Evolutionary conservation across 1,140 invertebrate species (phyloP), one percentile per base, ranked within the genome.

Genomic region (Drosophila arizonae): DNA sequence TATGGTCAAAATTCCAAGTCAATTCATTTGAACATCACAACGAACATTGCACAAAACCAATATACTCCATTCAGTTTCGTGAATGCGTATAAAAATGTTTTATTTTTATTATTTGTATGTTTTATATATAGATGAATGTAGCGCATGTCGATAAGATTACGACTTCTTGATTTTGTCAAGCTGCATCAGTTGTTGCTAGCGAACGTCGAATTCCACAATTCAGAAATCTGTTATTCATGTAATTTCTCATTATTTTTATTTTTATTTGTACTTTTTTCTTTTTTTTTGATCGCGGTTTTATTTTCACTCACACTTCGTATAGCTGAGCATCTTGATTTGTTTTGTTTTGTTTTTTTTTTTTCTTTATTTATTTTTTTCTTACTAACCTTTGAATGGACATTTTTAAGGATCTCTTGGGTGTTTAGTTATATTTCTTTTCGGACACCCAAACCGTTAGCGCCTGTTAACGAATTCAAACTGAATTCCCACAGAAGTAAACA

Each of bases 381-480:
- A 15, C 43, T 46, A 15, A 46, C 43, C n/a, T 46, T 21, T 15
- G n/a, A 15, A 9, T 46, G 43, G 43, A 46, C 43, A 46, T 46
- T 46, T 2, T 24, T 4, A 6, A 70, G 60, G 60, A 73, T 78
- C 46, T 51, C 30, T 46, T 39, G 26, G 30, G 15, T 33, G 15
- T 54, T 54, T 15, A 13, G n/a, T n/a, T 15, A 3, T 66, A 3
- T 17, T 15, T 0, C 2, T 55, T n/a, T 30, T 54, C 28, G 21
- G 62, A 26, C 61, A 63, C 70, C 52, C 13, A 88, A 89, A 89
- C 84, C 84, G 84, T 89, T 88, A 89, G 84, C 85, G 85, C 61
- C 79, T 85, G 77, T 88, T 88, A 80, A 84, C 85, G 80, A 88
- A 88, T 75, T 73, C 79, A 45, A 69, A 88, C 84, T 88, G 84